phyloP scores from a whole-genome alignment of 2,113 vertebrate species.

The Myotis yumanensis region DNA sequence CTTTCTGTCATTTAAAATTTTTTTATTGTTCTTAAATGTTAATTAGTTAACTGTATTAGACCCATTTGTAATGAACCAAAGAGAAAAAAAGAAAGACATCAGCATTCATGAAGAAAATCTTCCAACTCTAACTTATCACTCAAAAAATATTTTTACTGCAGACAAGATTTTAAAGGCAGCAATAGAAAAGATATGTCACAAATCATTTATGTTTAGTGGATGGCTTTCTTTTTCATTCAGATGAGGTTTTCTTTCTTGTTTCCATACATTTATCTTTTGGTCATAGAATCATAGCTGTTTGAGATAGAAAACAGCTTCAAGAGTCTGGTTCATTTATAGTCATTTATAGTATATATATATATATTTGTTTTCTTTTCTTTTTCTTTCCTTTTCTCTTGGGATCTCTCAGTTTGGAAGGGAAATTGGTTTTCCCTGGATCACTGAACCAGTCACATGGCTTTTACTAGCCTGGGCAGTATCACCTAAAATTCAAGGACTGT shows the following conservation, averaged over 20 bases:
- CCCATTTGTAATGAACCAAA: not conserved
- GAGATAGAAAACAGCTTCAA: conserved; percentile 26
- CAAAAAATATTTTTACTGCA: not conserved
- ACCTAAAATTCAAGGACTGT: not conserved
- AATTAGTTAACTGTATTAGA: not conserved
- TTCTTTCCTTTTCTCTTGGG: not conserved
- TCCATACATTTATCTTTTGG: conserved; percentile 13
- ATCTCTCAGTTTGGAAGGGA: conserved; percentile 19
- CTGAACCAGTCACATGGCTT: not conserved
- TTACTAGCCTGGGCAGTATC: not conserved
- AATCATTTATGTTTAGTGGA: not conserved
- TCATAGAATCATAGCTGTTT: conserved; percentile 14
- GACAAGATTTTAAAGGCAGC: not conserved
- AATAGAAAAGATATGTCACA: not conserved
- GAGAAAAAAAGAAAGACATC: not conserved
- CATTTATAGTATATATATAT: not conserved
- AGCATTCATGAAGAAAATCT: not conserved
- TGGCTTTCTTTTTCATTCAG: not conserved
- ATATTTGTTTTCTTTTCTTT: not conserved
- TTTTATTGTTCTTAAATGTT: conserved; percentile 14
- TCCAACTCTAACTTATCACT: not conserved
- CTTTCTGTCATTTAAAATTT: not conserved
- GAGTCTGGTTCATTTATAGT: not conserved
- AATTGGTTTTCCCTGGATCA: conserved; percentile 55
- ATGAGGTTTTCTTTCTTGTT: not conserved